These are phyloP conservation scores for Euura lappo DNA, from an alignment of 1,140 invertebrate genomes.

Conservation along the genomic window DNA sequence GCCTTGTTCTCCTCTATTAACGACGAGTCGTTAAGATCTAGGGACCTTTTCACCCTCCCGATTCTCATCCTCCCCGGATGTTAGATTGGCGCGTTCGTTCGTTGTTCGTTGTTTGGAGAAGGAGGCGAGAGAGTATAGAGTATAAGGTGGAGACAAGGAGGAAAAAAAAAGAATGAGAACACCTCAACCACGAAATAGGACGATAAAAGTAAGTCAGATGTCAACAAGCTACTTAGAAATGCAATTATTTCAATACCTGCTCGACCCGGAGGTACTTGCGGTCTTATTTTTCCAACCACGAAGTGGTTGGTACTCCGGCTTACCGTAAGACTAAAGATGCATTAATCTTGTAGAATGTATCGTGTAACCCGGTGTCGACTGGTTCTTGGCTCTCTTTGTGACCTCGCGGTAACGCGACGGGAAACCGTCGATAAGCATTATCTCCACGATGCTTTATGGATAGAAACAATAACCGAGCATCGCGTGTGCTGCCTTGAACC, in stretches of 20 bases:
- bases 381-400: too few relatives aligned
- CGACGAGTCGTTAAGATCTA: background rate
- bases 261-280: too few relatives aligned
- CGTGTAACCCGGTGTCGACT: too few relatives aligned
- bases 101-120: too few relatives aligned
- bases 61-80: too few relatives aligned
- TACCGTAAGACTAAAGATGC: too few relatives aligned
- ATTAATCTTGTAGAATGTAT: too few relatives aligned
- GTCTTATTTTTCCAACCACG: too few relatives aligned
- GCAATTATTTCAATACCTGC: too few relatives aligned
- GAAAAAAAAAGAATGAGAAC: background rate
- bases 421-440: slow-evolving; percentile 5
- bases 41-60: background rate
- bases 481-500: slow-evolving; percentile 1
- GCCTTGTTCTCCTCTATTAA: slow-evolving; percentile 1
- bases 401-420: background rate
- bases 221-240: background rate
- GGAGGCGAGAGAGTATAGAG: too few relatives aligned
- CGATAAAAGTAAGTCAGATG: background rate
- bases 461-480: background rate
- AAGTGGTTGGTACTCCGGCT: too few relatives aligned
- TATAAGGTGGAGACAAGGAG: background rate
- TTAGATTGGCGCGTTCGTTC: too few relatives aligned
- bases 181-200: background rate
- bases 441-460: background rate